These are phyloP conservation scores for Neogale vison DNA, from an alignment of 2,113 vertebrate genomes.

Conservation along the genomic window DNA sequence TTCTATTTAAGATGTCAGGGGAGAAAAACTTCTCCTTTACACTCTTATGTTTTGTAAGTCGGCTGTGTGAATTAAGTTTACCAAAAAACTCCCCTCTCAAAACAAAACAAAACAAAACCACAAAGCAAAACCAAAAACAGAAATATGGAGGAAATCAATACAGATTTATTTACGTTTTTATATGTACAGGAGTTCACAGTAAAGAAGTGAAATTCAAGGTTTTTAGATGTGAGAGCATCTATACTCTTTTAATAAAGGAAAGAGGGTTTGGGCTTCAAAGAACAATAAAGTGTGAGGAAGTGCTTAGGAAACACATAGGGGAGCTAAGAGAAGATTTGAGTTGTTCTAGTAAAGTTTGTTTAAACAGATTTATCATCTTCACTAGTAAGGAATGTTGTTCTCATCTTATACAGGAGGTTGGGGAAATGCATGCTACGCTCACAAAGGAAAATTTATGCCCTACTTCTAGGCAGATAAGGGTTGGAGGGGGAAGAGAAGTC, in stretches of 20 bases:
- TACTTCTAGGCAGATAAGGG: not conserved
- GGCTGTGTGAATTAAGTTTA: not conserved
- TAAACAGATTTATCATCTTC: not conserved
- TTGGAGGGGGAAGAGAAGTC: not conserved
- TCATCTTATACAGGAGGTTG: not conserved
- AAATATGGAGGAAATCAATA: not conserved
- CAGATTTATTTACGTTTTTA: not conserved
- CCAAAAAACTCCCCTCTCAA: not conserved
- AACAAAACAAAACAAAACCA: not conserved
- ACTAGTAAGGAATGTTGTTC: not conserved
- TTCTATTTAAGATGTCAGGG: not conserved
- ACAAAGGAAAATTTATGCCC: not conserved
- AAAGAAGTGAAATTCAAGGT: not conserved
- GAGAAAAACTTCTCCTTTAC: not conserved
- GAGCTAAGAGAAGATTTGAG: too few relatives aligned
- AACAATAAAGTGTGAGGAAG: not conserved
- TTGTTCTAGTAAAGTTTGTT: not conserved
- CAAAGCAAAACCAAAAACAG: not conserved
- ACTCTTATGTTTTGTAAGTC: not conserved
- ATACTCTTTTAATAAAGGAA: not conserved
- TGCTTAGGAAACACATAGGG: not conserved
- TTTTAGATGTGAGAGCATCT: not conserved
- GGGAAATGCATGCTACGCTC: not conserved
- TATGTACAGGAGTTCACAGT: not conserved
- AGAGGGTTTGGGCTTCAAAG: not conserved